phyloP scores from a whole-genome alignment of 1,140 invertebrate genomes.

The Brachionus sp. region DNA sequence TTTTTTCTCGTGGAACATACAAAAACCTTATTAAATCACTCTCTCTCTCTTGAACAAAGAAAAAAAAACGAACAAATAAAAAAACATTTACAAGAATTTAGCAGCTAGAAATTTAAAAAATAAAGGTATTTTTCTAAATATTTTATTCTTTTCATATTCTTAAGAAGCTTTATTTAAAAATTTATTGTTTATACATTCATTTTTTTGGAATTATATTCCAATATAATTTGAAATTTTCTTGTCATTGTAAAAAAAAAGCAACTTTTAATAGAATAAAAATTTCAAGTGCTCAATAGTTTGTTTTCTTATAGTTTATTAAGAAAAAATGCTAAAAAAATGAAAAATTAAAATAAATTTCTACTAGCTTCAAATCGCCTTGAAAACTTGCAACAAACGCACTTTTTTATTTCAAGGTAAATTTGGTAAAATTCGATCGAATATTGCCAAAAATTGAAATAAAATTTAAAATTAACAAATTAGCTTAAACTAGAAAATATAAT shows the following conservation, averaged over 20 bases:
- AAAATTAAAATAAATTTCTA: not conserved
- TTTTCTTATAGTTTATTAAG: not conserved
- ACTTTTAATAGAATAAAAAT: not conserved
- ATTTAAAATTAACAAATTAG: not conserved
- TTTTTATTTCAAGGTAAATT: not conserved
- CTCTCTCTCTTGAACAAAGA: not conserved
- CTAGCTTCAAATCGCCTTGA: not conserved
- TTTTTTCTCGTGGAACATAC: not conserved
- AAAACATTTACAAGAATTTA: not conserved
- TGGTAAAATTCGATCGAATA: not conserved
- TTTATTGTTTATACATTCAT: not conserved
- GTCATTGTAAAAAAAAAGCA: not conserved
- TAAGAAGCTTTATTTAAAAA: not conserved
- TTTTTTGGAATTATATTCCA: not conserved
- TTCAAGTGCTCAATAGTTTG: not conserved
- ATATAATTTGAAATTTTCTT: not conserved
- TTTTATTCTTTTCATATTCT: not conserved
- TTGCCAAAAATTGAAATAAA: no score
- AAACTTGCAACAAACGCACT: not conserved
- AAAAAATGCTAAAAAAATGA: not conserved
- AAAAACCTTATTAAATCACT: not conserved
- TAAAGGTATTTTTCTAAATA: not conserved
- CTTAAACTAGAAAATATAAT: not conserved
- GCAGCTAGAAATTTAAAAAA: not conserved
- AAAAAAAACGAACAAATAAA: not conserved